Percentiles rank a stretch among this genome's conserved stretches.
These are phyloP conservation scores for Eurystomus glaucurus DNA, from an alignment of 2,797 vertebrate genomes.

Conservation along the genomic window DNA sequence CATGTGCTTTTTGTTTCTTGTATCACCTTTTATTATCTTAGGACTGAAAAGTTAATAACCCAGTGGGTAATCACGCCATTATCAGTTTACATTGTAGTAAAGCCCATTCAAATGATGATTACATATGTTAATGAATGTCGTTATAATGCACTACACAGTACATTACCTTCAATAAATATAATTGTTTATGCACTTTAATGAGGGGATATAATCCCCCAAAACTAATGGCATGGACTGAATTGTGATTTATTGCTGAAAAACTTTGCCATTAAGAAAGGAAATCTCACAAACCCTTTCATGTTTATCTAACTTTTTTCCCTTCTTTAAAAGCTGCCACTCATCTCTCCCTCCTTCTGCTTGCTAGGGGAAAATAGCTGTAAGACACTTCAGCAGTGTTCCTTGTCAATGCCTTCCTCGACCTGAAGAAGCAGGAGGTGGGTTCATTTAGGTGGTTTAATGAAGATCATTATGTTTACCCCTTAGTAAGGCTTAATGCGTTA, in stretches of 20 bases:
- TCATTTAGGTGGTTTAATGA: slow-evolving; percentile 85
- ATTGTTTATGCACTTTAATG: slow-evolving; percentile 96
- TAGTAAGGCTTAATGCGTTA: slow-evolving; percentile 85
- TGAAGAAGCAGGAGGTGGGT: slow-evolving; percentile 86
- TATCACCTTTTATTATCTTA: slow-evolving; percentile 88
- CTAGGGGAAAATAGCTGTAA: slow-evolving; percentile 79
- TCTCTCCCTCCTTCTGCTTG: slow-evolving; percentile 75
- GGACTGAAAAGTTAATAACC: slow-evolving; percentile 89
- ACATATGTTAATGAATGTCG: slow-evolving; percentile 91
- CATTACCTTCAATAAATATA: slow-evolving; percentile 94
- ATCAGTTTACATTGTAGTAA: slow-evolving; percentile 89
- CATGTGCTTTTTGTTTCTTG: slow-evolving; percentile 80
- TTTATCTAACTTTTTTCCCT: slow-evolving; percentile 80
- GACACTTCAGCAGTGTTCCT: slow-evolving; percentile 74
- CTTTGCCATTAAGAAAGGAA: slow-evolving; percentile 85
- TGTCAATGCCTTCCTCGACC: slow-evolving; percentile 81
- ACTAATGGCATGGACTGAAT: slow-evolving; percentile 96
- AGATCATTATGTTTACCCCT: slow-evolving; percentile 87
- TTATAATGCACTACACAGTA: slow-evolving; percentile 96
- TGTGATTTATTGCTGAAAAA: slow-evolving; percentile 89
- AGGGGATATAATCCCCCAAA: slow-evolving; percentile 91
- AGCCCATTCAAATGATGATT: slow-evolving; percentile 89
- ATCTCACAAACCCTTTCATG: slow-evolving; percentile 82
- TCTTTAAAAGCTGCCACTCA: slow-evolving; percentile 83
- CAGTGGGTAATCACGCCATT: slow-evolving; percentile 88